Conservation (phyloP, 2,888 invertebrate genomes). For the Mythimna impura region DNA sequence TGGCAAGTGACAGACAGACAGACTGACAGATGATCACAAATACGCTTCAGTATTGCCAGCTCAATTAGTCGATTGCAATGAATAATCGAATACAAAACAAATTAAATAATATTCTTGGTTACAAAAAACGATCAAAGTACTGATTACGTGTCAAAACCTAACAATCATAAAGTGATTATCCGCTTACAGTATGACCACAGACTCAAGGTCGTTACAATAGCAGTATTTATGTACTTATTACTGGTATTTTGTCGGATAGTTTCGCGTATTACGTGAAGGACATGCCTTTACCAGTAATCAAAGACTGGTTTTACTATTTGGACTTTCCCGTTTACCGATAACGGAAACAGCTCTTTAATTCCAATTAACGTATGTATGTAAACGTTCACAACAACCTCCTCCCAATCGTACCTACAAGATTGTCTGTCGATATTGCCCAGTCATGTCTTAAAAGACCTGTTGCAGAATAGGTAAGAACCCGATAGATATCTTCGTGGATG, state of each 20-base stretch:
- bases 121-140: no score
- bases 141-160: no score
- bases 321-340: slow-evolving; percentile 25
- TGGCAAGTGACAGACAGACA: no score
- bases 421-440: not conserved
- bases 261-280: slow-evolving; percentile 47
- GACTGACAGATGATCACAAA: no score
- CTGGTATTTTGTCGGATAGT: slow-evolving; percentile 38
- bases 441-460: not conserved
- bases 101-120: no score
- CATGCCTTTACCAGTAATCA: not conserved
- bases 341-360: not conserved
- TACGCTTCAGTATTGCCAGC: no score
- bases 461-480: not conserved
- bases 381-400: not conserved
- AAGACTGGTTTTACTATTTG: not conserved
- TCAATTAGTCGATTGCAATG: no score
- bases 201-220: slow-evolving; percentile 49
- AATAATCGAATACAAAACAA: no score
- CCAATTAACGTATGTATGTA: not conserved
- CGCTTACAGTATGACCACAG: slow-evolving; percentile 45
- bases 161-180: not conserved
- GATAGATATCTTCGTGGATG: not conserved
- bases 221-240: slow-evolving; percentile 43
- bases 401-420: no score